Base-by-base conservation (phyloP, 1,140 invertebrate species). In the Mercenaria mercenaria region DNA sequence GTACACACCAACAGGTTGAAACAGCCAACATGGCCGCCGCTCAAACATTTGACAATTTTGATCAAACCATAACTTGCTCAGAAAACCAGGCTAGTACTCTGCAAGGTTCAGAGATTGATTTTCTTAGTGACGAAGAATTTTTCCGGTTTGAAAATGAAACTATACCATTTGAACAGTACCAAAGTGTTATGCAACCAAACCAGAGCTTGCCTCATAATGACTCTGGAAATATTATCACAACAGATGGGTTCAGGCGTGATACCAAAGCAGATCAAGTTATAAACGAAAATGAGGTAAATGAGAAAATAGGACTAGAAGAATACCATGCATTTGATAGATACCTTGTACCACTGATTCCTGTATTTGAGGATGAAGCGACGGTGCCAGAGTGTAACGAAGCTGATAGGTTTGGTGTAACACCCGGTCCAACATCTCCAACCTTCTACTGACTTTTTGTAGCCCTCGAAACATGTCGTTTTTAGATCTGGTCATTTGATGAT, bases 311-410 rank as follows among this genome's bases (percentile, higher is more conserved):
- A 2, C 61, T 11, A 32, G 61, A 67, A 20, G 32, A 67, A 2
- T 32, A 67, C 11, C 15, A 4, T 8, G 8, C 32, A 29, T 4
- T 32, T 4, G 61, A 67, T 67, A 26, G 20, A 20, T 77, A 50
- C 29, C 10, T 77, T 2, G 3, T 77, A 50, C 43, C 41, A 32
- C 41, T 77, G 20, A 52, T 77, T 50, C 74, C 74, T 13, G 74
- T 77, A 8, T 77, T 77, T 41, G 74, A 77, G 26, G 74, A 77
- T 26, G 74, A 77, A 13, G 74, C 74, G 2, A 77, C 37, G 11
- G 74, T 77, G 3, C 74, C 74, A 32, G 74, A 47, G 8, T 47
- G 43, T 77, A 26, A 29, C 10, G 20, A 77, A 29, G 41, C 15
- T 10, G 18, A 41, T 1, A 39, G 32, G 6, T 72, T 72, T 20